Evolutionary conservation across 2,888 invertebrate genomes (phyloP), one percentile per base, ranked within the genome.

Genomic region (Rotaria socialis): DNA sequence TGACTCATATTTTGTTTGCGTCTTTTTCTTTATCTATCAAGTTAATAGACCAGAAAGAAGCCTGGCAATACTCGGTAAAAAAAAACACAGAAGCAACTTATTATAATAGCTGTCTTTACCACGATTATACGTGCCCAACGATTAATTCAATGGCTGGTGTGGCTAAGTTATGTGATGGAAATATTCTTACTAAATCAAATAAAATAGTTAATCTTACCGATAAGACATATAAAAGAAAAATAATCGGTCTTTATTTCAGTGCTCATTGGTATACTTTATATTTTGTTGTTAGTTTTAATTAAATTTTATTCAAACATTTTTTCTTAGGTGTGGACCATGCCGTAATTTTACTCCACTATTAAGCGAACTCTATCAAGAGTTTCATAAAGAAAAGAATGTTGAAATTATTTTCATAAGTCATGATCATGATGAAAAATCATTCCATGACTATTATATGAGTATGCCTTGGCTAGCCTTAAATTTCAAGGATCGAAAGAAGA

Each of bases 161-260:
- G 1, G 75, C 75, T 22, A 80, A 80, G 47, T 24, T n/a, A 43
- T 47, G 43, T 10, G 47, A 47, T 47, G 75, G 75, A 47, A 43
- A 80, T 80, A 47, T 80, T 80, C 5, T 47, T 8, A 24, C 43
- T 22, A 80, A 47, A 80, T 43, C 43, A 24, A 47, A 80, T 43
- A 10, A 80, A 80, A 47, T 47, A 80, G 24, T 80, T 47, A 22
- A 80, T 47, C 47, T 80, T 47, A 22, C 22, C 6, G 22, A 80
- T 24, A 43, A 80, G 22, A 80, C 43, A 80, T 80, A 80, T 47
- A 80, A 80, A 80, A 24, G 75, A 24, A 80, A 80, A 80, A 47
- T 80, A 24, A 24, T 84, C 19, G 84, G 84, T 27, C 55, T 84
- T 55, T 84, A 84, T 84, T 84, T 84, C 22, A 55, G 55, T 35